Conservation (phyloP, 2,888 invertebrate species). For the Nomada lathburiana region DNA sequence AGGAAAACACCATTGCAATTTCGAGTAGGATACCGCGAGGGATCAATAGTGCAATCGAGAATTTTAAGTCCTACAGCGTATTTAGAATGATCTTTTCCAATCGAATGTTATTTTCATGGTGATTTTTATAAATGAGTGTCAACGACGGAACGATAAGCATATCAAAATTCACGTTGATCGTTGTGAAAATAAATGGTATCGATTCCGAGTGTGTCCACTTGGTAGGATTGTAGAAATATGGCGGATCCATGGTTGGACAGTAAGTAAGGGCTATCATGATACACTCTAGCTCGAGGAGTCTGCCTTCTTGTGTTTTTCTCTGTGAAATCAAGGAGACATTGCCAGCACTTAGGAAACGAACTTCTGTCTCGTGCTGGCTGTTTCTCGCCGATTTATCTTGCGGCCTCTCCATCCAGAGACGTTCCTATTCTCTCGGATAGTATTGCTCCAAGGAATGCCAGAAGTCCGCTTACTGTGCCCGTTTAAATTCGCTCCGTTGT, state of each 20-base stretch:
- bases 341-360: slow-evolving; percentile 41
- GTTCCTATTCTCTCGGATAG: slow-evolving; percentile 10
- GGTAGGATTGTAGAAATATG: slow-evolving; percentile 37
- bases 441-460: slow-evolving; percentile 39
- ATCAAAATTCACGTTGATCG: too few species aligned
- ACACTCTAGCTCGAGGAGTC: slow-evolving; percentile 20
- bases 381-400: slow-evolving; percentile 28
- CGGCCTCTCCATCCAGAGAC: neutral
- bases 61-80: too few species aligned
- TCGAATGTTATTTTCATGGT: too few species aligned
- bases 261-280: slow-evolving; percentile 59
- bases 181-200: slow-evolving; percentile 41
- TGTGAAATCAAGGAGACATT: slow-evolving; percentile 45
- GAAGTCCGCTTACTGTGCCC: slow-evolving; percentile 37
- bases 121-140: neutral
- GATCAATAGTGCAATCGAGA: too few species aligned
- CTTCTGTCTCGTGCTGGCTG: slow-evolving; percentile 16
- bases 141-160: neutral
- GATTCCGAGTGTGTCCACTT: slow-evolving; percentile 20
- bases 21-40: neutral
- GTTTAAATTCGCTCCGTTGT: slow-evolving; percentile 44
- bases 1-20: neutral
- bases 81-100: neutral
- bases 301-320: slow-evolving; percentile 30
- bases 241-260: slow-evolving; percentile 43